Conservation (phyloP, 2,113 vertebrate genomes). For the Struthidea cinerea region DNA sequence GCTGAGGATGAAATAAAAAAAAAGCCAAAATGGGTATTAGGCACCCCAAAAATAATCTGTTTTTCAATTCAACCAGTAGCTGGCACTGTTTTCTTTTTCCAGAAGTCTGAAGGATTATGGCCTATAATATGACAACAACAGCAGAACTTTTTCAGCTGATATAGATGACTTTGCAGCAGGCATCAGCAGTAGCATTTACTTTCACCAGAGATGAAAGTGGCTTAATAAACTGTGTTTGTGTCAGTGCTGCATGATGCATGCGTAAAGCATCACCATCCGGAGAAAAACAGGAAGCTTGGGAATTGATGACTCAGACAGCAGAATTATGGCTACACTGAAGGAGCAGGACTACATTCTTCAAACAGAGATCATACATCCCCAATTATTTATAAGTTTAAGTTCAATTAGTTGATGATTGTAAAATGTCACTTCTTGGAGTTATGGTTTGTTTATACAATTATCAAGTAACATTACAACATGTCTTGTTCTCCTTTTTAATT, state of each 20-base stretch:
- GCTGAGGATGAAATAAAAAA: background rate
- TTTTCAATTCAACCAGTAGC: background rate
- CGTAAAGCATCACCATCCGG: accelerated
- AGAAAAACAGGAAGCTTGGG: background rate
- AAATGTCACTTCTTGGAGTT: background rate
- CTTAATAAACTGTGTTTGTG: conserved; percentile 21
- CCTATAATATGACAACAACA: background rate
- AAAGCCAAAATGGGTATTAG: background rate
- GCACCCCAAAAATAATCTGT: background rate
- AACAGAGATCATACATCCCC: background rate
- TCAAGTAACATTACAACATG: background rate
- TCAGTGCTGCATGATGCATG: background rate
- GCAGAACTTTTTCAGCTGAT: conserved; percentile 19
- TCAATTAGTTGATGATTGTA: background rate
- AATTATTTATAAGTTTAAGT: background rate
- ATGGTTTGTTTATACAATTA: background rate
- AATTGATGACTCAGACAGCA: background rate
- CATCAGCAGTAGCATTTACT: conserved; percentile 8
- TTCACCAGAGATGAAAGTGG: background rate
- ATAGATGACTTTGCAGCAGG: conserved; percentile 4
- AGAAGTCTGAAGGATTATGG: background rate
- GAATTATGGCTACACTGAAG: background rate
- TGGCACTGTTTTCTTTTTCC: background rate
- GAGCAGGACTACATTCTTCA: background rate
- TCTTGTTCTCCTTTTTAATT: background rate